Base-by-base conservation (phyloP, 2,113 vertebrate species). In the Opisthocomus hoazin region DNA sequence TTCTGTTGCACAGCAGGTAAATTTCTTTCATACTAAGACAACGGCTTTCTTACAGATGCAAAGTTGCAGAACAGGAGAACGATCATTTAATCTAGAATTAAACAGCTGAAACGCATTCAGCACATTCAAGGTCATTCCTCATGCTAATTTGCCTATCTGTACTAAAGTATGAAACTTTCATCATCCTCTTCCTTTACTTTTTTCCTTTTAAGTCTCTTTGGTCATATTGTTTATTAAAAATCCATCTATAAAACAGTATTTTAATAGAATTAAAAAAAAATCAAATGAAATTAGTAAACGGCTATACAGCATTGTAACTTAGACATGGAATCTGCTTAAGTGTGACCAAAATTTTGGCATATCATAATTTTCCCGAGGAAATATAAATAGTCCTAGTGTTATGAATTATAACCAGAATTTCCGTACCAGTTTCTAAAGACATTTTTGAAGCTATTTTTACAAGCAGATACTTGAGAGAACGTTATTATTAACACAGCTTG, bases 1-100 rank as follows among this genome's bases (percentile, higher is more conserved):
- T 90, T 98, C 98, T 96, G 96, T 97, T 89, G 97, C 98, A 48
- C 97, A 98, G 43, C 97, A 99, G 98, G 98, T 98, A 77, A 65
- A 88, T 84, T 89, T 93, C 43, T 82, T 71, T 70, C 22, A 13
- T 58, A 57, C 65, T 56, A 39, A 43, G 36, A 56, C 50, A 91
- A 75, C 8, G 32, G 4, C 53, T 90, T 91, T 92, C 68, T 56
- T 57, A 70, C 14, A 92, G 53, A 89, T 66, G 26, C 23, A 70
- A 92, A 85, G 34, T 82, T 94, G 89, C 71, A 89, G 79, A 82
- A 79, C 65, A 82, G 68, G 8, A 95, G 58, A 93, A 84, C 1
- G 9, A 70, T 27, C 48, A 34, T 60, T 81, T 84, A 70, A 58
- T 36, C 29, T 51, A 45, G 36, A 84, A 48, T n/a, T 74, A 48